A percentile compares a stretch with the other conserved stretches of the same genome.
phyloP scores from a whole-genome alignment of 2,797 vertebrate genomes.

The Naso thynnoides region DNA sequence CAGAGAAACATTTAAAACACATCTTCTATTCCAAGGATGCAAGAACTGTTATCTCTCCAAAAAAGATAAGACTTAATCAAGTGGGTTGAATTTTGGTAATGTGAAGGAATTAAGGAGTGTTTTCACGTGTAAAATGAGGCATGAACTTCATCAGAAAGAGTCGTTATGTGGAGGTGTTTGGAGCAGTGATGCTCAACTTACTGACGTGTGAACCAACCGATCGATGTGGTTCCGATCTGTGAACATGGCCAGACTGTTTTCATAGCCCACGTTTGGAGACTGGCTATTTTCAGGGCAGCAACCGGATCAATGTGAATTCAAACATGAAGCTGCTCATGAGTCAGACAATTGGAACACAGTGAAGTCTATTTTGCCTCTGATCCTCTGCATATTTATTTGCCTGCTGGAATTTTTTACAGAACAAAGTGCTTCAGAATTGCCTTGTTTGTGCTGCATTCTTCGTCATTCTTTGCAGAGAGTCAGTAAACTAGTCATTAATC shows the following conservation, averaged over 20 bases:
- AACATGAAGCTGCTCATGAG: slow-evolving; percentile 16
- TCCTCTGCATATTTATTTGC: slow-evolving; percentile 28
- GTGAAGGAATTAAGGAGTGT: slow-evolving; percentile 1
- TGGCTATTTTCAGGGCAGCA: slow-evolving; percentile 1
- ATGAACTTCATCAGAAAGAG: background rate
- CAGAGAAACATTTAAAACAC: background rate
- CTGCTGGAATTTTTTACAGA: slow-evolving; percentile 35
- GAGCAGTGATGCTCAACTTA: too few species aligned
- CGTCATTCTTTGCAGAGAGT: slow-evolving; percentile 25
- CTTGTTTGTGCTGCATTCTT: slow-evolving; percentile 18
- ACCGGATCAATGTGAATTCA: slow-evolving; percentile 29
- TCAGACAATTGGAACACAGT: slow-evolving; percentile 15
- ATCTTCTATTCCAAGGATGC: background rate
- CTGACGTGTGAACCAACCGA: too few species aligned
- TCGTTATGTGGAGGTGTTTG: background rate
- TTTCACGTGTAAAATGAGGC: slow-evolving; percentile 1
- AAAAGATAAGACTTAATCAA: too few species aligned
- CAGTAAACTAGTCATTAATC: slow-evolving; percentile 33
- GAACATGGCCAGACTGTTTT: slow-evolving; percentile 6
- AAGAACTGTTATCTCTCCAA: background rate
- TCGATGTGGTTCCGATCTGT: background rate
- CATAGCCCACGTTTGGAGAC: background rate
- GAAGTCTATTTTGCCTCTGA: slow-evolving; percentile 19
- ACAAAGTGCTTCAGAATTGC: slow-evolving; percentile 34
- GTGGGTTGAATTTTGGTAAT: background rate